Base-by-base conservation (phyloP, 2,888 invertebrate species). In the Coecobrya sp. region DNA sequence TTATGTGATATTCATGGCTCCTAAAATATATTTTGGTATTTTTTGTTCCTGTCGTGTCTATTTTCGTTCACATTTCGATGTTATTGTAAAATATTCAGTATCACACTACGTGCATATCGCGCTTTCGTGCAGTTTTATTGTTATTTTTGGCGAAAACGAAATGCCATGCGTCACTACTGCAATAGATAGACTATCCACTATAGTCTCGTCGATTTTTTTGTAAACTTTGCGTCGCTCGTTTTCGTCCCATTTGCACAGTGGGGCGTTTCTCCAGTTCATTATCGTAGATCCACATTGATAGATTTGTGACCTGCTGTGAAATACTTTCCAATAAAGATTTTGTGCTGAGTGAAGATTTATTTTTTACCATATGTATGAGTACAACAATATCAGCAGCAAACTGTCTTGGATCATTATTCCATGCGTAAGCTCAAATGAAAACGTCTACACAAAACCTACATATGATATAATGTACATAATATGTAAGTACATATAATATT, bases 221-320 rank as follows among this genome's bases (percentile, higher is more conserved):
- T 79, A 88, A 22, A 19, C 70, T 55, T 89, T 59, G 30, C 22
- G 13, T 68, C 19, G 27, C 49, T 79, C 42, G 55, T 87, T 79
- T 87, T 42, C 11, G 65, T 62, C 59, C 87, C 10, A 0, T 25
- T 55, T 87, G 62, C 76, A 76, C 79, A 88, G 88, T 65, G 27
- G 88, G 89, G 52, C 45, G 81, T 88, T 89, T 89, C 82, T 70
- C 5, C 27, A 36, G 73, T 82, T 68, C 82, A 70, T 89, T 68
- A 59, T 62, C 62, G 62, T 42, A 82, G 70, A 55, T 82, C 82
- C 59, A 8, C 52, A 85, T 62, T 85, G 89, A 90, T 90, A 85
- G 76, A 85, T 90, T 90, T 85, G 85, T 25, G 62, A 85, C 89
- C 84, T 76, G 89, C 89, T 90, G 89, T 0, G 89, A 90, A 85